Conservation (phyloP, 2,888 invertebrate species). For the Chrysopilus asiliformis region DNA sequence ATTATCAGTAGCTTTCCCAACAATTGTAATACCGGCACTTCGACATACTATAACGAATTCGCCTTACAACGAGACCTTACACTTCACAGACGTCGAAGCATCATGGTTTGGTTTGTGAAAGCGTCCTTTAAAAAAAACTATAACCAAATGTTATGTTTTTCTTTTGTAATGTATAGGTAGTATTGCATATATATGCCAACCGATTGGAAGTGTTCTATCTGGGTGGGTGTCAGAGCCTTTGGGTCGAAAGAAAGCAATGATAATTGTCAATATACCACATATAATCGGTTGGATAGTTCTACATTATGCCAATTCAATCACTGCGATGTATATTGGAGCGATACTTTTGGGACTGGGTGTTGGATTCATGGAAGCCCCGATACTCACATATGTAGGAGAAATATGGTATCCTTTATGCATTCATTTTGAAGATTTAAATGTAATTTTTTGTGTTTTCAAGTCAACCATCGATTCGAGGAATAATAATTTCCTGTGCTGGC, state of each 20-base stretch:
- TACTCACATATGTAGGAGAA: conserved; percentile 47
- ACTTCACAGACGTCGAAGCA: conserved; percentile 40
- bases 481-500: conserved; percentile 39
- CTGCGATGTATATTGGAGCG: conserved; percentile 39
- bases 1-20: conserved; percentile 44
- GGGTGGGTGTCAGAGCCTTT: conserved; percentile 42
- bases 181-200: conserved; percentile 43
- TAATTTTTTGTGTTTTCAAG: too few species aligned
- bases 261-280: conserved; percentile 45
- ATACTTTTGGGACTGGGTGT: conserved; percentile 43
- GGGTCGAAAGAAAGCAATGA: conserved; percentile 42
- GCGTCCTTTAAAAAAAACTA: too few species aligned
- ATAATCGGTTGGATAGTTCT: conserved; percentile 44
- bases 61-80: conserved; percentile 31
- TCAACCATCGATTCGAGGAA: conserved; percentile 41
- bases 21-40: conserved; percentile 44
- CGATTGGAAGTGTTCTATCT: conserved; percentile 43
- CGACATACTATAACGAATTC: conserved; percentile 32
- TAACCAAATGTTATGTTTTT: too few species aligned
- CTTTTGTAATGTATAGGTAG: conserved; percentile 41
- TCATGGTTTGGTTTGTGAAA: conserved; percentile 46
- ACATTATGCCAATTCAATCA: conserved; percentile 39
- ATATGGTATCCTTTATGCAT: too few species aligned
- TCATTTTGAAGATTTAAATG: too few species aligned
- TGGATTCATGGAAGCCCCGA: conserved; percentile 48